These are phyloP conservation scores for Exephanes ischioxanthus DNA, from an alignment of 2,888 invertebrate genomes.

Conservation along the genomic window DNA sequence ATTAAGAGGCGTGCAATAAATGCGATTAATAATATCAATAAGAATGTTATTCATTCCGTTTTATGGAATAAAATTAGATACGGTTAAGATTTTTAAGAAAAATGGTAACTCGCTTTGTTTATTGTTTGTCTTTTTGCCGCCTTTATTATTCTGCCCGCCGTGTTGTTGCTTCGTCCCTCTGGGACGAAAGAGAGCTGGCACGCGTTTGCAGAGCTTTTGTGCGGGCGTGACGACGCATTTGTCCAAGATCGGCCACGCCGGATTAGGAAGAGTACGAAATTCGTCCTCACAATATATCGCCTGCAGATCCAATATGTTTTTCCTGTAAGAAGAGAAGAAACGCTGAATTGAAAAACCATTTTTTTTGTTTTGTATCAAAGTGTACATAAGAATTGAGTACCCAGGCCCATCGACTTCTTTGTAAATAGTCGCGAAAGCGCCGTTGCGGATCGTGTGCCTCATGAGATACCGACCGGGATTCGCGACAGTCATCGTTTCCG, in stretches of 20 bases:
- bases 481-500: constrained; percentile 70
- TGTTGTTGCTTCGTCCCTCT: background rate
- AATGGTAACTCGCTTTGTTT: background rate
- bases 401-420: constrained; percentile 69
- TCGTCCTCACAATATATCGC: constrained; percentile 63
- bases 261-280: constrained; percentile 70
- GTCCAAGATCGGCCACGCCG: constrained; percentile 76
- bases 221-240: constrained; percentile 73
- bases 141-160: background rate
- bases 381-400: constrained; percentile 54
- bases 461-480: constrained; percentile 76
- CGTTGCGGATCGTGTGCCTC: constrained; percentile 72
- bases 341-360: background rate
- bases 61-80: background rate
- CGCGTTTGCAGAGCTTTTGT: constrained; percentile 68
- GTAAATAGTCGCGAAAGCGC: constrained; percentile 75
- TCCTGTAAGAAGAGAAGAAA: constrained; percentile 68
- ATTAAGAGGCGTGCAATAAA: background rate
- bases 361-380: background rate
- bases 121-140: background rate
- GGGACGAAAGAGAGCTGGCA: constrained; percentile 77
- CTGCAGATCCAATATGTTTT: constrained; percentile 75
- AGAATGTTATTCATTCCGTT: background rate
- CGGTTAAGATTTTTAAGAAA: no score
- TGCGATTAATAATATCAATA: background rate